These are phyloP conservation scores for Ornithoptera priamus DNA, from an alignment of 2,888 invertebrate species.

Conservation along the genomic window DNA sequence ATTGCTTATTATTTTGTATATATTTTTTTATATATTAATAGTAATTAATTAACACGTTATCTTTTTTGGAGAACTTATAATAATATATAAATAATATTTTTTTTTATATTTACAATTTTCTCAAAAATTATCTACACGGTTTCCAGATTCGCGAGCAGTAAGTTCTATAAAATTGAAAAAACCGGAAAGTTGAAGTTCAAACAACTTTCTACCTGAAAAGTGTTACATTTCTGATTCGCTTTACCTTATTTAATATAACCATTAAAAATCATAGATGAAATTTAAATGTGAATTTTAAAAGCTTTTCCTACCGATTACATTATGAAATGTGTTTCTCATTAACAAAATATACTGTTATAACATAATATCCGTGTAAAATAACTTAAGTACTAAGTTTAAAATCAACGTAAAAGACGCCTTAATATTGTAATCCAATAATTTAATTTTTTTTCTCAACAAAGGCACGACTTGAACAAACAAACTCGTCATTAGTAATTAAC, in stretches of 20 bases:
- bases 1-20: too few relatives aligned
- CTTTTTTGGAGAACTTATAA: too few relatives aligned
- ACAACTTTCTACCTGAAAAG: not conserved
- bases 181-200: not conserved
- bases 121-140: not conserved
- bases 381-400: not conserved
- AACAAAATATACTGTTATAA: not conserved
- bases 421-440: not conserved
- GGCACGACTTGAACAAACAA: not conserved
- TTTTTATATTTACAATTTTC: not conserved
- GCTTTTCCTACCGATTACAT: not conserved
- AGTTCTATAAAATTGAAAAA: not conserved
- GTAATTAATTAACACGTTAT: too few relatives aligned
- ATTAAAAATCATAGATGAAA: too few relatives aligned
- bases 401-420: not conserved
- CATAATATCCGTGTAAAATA: not conserved
- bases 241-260: too few relatives aligned
- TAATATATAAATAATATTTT: too few relatives aligned
- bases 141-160: not conserved
- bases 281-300: not conserved
- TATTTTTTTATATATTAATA: too few relatives aligned
- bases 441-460: not conserved
- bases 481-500: constrained; percentile 4
- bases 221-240: not conserved
- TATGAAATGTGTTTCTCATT: not conserved